These are phyloP conservation scores for Rhyacichthys aspro DNA, from an alignment of 2,797 vertebrate species.

Conservation along the genomic window DNA sequence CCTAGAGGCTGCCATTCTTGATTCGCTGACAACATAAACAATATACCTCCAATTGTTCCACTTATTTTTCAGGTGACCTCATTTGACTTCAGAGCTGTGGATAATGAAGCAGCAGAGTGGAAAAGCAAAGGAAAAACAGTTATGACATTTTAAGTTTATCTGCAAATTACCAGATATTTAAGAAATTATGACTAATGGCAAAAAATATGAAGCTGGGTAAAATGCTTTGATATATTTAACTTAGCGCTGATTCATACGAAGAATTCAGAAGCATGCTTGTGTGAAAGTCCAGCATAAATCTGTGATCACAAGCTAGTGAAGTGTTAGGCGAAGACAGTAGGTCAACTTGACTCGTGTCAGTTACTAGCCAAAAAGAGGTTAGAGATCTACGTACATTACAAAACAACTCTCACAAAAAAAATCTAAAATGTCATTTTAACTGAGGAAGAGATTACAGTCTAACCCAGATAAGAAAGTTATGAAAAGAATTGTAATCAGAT, in stretches of 20 bases:
- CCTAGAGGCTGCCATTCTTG: not conserved
- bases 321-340: constrained; percentile 14
- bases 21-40: not conserved
- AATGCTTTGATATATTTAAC: constrained; percentile 31
- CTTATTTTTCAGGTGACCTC: constrained; percentile 2
- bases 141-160: not conserved
- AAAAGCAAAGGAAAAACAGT: not conserved
- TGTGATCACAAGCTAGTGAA: constrained; percentile 29
- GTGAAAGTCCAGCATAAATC: constrained; percentile 43
- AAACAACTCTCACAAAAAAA: no score
- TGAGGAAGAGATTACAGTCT: not conserved
- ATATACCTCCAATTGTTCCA: not conserved
- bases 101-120: not conserved
- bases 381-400: no score
- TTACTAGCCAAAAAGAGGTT: constrained; percentile 6
- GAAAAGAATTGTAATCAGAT: constrained; percentile 3
- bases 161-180: not conserved
- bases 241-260: constrained; percentile 36
- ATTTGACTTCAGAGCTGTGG: not conserved
- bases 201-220: not conserved
- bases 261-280: constrained; percentile 22
- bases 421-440: no score
- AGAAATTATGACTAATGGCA: constrained; percentile 1
- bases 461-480: not conserved
- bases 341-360: constrained; percentile 12